These are phyloP conservation scores for Ceraclea dissimilis DNA, from an alignment of 2,888 invertebrate species.

Conservation along the genomic window DNA sequence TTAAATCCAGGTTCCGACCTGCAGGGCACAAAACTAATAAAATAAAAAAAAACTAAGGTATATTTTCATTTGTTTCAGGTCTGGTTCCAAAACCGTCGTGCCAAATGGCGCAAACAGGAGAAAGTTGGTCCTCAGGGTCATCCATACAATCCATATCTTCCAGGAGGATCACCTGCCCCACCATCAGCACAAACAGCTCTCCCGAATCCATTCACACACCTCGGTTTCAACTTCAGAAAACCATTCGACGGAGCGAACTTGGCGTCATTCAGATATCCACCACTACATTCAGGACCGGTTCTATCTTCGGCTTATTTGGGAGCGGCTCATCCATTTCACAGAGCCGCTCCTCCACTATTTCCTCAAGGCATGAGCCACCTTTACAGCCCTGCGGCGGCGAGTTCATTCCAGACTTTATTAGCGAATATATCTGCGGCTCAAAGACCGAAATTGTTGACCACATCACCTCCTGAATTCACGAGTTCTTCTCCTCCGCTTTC, in stretches of 20 bases:
- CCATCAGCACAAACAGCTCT: constrained; percentile 53
- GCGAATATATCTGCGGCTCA: constrained; percentile 68
- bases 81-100: constrained; percentile 88
- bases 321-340: constrained; percentile 45
- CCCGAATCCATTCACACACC: constrained; percentile 74
- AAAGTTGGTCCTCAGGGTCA: constrained; percentile 87
- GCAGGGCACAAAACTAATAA: too few relatives aligned
- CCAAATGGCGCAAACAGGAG: constrained; percentile 90
- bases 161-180: constrained; percentile 54
- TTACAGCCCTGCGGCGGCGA: constrained; percentile 46
- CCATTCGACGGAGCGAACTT: constrained; percentile 62
- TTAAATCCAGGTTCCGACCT: too few relatives aligned
- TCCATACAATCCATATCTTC: constrained; percentile 80
- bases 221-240: constrained; percentile 68
- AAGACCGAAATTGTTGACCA: constrained; percentile 39
- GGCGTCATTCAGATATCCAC: constrained; percentile 65
- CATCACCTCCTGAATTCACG: constrained; percentile 26
- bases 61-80: constrained; percentile 58
- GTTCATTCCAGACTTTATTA: constrained; percentile 78
- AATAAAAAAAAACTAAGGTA: too few relatives aligned
- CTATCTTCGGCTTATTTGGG: constrained; percentile 50
- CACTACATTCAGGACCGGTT: constrained; percentile 44
- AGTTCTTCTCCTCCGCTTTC: constrained; percentile 49
- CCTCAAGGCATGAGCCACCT: constrained; percentile 52
- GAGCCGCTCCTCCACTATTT: constrained; percentile 57